Base-by-base conservation (phyloP, 2,113 vertebrate genomes). In the Rafetus swinhoei region DNA sequence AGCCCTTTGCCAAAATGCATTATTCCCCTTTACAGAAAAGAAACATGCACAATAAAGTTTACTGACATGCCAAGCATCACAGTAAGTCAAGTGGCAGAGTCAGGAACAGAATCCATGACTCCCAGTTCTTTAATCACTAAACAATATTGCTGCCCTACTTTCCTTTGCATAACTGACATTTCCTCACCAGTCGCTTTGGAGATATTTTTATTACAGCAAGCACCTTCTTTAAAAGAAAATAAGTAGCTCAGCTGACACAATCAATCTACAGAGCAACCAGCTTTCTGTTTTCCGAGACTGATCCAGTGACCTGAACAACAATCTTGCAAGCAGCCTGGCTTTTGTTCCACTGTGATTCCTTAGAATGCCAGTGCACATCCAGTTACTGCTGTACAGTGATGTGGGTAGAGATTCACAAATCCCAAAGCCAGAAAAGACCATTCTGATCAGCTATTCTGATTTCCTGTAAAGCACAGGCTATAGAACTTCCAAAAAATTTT, bases 271-370 rank as follows among this genome's bases (percentile, higher is more conserved):
- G 54, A 65, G 84, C 2, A 0, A 3, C 69, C 45, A 85, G 13
- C n/a, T 76, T 4, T 19, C 55, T 81, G 1, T 12, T 22, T 92
- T 56, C 82, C 57, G 57, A 87, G 72, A 82, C 7, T 32, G 87
- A 16, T 2, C 27, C 39, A 4, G n/a, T 0, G 0, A 9, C 27
- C 19, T 9, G 56, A 92, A 62, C 25, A 32, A 52, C 0, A 0
- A 1, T 59, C 18, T 1, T 65, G 79, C 83, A 89, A 69, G 55
- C 54, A 79, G 25, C 45, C 45, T 45, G 45, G 24, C 24, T 79
- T 79, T 79, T 52, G 22, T 15, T 8, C 24, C 45, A 79, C 22
- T 79, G 50, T 27, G 22, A 79, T 52, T 9, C 22, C 50, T 69
- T 69, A 69, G 62, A 32, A 69, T 65, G n/a, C 32, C 15, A n/a